These are phyloP conservation scores for Platichthys stellatus DNA, from an alignment of 2,113 vertebrate species.

Conservation along the genomic window DNA sequence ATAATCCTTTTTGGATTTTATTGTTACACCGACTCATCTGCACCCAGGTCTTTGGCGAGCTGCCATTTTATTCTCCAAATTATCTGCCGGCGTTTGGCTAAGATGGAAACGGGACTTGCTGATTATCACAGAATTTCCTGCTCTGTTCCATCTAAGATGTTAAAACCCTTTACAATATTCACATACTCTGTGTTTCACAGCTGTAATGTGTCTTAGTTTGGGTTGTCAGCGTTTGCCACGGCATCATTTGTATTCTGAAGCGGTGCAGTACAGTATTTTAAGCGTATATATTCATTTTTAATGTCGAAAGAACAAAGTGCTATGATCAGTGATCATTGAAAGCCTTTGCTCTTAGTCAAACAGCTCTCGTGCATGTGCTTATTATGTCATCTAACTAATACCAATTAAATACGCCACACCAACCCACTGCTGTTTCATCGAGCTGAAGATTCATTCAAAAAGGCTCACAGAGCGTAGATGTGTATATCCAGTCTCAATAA, in stretches of 20 bases:
- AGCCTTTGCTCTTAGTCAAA: slow-evolving; percentile 51
- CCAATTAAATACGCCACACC: slow-evolving; percentile 58
- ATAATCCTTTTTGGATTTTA: slow-evolving; percentile 16
- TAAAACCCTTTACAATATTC: background rate
- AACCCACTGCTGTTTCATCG: slow-evolving; percentile 36
- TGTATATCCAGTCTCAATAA: slow-evolving; percentile 41
- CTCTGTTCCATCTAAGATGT: slow-evolving; percentile 2
- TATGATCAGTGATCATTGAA: slow-evolving; percentile 51
- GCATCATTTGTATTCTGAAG: slow-evolving; percentile 51
- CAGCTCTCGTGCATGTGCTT: slow-evolving; percentile 34
- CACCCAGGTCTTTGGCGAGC: slow-evolving; percentile 17
- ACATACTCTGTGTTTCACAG: slow-evolving; percentile 6
- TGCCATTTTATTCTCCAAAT: slow-evolving; percentile 46
- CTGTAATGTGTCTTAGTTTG: slow-evolving; percentile 9
- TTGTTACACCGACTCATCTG: background rate
- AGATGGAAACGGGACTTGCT: background rate
- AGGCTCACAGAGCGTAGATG: slow-evolving; percentile 36
- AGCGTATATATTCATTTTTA: slow-evolving; percentile 47
- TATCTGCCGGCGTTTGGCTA: background rate
- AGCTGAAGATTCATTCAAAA: slow-evolving; percentile 45
- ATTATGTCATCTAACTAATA: slow-evolving; percentile 62
- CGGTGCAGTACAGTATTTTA: slow-evolving; percentile 30
- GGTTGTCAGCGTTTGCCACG: background rate
- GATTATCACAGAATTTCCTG: slow-evolving; percentile 2
- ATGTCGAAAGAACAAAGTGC: slow-evolving; percentile 42